phyloP scores from a whole-genome alignment of 2,797 vertebrate species.

The Gouania willdenowi region DNA sequence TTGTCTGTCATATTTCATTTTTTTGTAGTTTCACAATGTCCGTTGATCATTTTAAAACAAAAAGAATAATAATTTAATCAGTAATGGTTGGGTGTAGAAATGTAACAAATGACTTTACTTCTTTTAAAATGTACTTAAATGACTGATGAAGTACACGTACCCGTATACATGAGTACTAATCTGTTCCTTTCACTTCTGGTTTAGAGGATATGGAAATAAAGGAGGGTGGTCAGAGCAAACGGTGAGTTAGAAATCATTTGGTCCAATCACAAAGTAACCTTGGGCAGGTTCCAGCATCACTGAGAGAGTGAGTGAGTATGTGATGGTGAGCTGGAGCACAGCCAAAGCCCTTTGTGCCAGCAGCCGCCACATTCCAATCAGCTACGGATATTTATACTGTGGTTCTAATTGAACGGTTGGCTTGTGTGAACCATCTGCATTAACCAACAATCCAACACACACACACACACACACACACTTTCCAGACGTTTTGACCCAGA shows the following conservation, averaged over 20 bases:
- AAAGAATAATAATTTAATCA: no score
- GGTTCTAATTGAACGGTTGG: slow-evolving; percentile 75
- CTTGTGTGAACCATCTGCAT: slow-evolving; percentile 70
- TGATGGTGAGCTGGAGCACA: slow-evolving; percentile 64
- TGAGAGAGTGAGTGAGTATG: slow-evolving; percentile 60
- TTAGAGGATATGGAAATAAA: no score
- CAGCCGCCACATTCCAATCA: slow-evolving; percentile 74
- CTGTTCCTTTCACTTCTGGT: no score
- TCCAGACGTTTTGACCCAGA: slow-evolving; percentile 54
- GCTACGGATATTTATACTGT: slow-evolving; percentile 72
- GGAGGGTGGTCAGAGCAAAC: slow-evolving; percentile 40
- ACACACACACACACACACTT: slow-evolving; percentile 26
- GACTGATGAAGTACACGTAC: no score
- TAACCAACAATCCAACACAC: slow-evolving; percentile 48
- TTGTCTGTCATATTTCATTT: no score
- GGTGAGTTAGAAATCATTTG: slow-evolving; percentile 63
- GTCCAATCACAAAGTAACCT: slow-evolving; percentile 73
- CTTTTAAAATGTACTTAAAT: no score
- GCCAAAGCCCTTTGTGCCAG: slow-evolving; percentile 73
- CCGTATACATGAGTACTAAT: no score
- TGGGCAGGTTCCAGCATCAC: slow-evolving; percentile 68
- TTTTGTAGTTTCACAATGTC: no score
- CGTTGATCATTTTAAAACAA: no score
- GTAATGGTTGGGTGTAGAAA: no score
- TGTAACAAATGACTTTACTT: no score